Evolutionary conservation across 2,888 invertebrate species (phyloP).

Genomic region (Lamellibrachia columna): DNA sequence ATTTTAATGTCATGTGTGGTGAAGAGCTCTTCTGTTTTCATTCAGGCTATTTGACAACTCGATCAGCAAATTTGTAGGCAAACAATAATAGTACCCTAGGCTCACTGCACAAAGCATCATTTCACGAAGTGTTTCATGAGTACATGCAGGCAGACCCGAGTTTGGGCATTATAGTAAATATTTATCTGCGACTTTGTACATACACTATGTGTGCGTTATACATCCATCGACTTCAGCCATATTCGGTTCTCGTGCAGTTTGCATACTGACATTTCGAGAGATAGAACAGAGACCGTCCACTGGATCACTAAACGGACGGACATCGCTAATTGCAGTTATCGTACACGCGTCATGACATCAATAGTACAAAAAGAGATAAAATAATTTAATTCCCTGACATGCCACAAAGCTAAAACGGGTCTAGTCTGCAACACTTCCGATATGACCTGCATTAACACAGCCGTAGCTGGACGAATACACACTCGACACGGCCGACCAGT

Average conservation of each 20-base stretch:
- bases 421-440: background rate
- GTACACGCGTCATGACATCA: too few species aligned
- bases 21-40: background rate
- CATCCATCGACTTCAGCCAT: too few species aligned
- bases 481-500: background rate
- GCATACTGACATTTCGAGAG: too few species aligned
- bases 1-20: background rate
- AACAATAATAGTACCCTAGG: background rate
- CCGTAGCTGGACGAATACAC: background rate
- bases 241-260: too few species aligned
- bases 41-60: background rate
- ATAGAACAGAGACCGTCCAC: too few species aligned
- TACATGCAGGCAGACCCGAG: background rate
- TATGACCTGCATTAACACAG: conserved; percentile 11
- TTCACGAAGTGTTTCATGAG: background rate
- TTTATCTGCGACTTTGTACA: background rate
- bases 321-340: too few species aligned
- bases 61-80: background rate
- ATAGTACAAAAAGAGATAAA: too few species aligned
- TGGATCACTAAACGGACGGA: too few species aligned
- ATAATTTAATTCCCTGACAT: too few species aligned
- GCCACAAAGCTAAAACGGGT: background rate
- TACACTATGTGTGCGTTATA: background rate
- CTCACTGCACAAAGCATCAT: background rate
- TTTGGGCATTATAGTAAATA: background rate